These are phyloP conservation scores for Lytechinus variegatus DNA, from an alignment of 35 echinoderm and acorn worm genomes.

Conservation along the genomic window DNA sequence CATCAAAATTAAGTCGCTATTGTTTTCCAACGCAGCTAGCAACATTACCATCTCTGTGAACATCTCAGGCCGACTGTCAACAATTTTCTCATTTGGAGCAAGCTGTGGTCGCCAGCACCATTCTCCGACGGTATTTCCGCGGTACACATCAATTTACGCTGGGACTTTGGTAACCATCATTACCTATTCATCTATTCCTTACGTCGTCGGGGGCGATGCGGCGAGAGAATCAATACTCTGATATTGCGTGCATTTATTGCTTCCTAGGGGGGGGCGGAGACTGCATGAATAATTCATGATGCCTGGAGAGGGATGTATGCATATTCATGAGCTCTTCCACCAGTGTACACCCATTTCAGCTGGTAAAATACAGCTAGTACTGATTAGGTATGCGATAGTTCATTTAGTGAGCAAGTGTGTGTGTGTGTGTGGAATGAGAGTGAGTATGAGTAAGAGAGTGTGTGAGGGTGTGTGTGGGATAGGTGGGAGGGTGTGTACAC, in stretches of 20 bases:
- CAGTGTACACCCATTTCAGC: neutral
- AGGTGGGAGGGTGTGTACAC: neutral
- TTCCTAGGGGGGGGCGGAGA: slow-evolving; percentile 15
- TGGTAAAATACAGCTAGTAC: neutral
- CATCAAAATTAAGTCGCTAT: neutral
- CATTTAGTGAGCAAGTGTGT: neutral
- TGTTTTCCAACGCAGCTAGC: neutral
- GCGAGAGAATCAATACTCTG: neutral
- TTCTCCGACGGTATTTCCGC: neutral
- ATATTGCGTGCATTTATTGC: neutral
- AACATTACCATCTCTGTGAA: neutral
- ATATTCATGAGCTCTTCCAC: neutral
- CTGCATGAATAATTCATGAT: slow-evolving; percentile 40
- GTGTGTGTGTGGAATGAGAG: neutral
- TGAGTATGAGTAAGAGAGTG: neutral
- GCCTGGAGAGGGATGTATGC: neutral
- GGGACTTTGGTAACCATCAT: neutral
- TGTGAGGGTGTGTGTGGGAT: neutral
- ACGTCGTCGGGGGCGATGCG: neutral
- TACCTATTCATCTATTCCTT: slow-evolving; percentile 36
- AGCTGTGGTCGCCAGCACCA: neutral
- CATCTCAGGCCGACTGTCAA: neutral
- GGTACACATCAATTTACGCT: neutral
- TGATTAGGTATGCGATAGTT: neutral
- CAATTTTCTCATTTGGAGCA: neutral